Evolutionary conservation across 1,140 invertebrate genomes (phyloP), one percentile per base, ranked within the genome.

Genomic region (Ooceraea biroi): DNA sequence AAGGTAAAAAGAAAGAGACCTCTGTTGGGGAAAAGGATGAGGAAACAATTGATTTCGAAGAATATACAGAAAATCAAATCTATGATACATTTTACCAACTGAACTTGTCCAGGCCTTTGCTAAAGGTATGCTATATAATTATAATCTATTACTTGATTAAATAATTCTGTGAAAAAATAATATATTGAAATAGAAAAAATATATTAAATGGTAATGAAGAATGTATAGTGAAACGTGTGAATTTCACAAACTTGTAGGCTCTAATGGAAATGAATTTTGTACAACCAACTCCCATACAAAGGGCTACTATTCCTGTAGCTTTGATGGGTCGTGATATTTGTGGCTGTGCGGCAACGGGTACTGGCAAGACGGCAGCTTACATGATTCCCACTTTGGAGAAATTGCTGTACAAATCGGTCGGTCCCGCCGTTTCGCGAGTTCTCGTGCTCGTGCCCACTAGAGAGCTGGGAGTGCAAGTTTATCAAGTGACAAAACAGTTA

Each of bases 301-400:
- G 97, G 27, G 97, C 98, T 0, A 98, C 98, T 0, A 98, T 99
- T 89, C 99, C 99, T 0, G 95, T 99, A 11, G 99, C 98, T 25
- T 95, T 99, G 46, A 94, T 98, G 88, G 97, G 97, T 10, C 96
- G 97, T 90, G 98, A 99, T 95, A 97, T 99, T 89, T 98, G 98
- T 95, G 98, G 98, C 12, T 99, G 98, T 95, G 98, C 98, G 74
- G 98, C 99, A 2, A 99, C 99, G 0, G 99, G 99, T 52, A 99
- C 99, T 7, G 99, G 99, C 44, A 99, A 99, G 96, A 99, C 99
- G 2, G 98, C 98, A 0, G 99, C 99, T 0, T 99, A 99, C 92
- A 99, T 99, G 98, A 94, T 99, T 83, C 99, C 99, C 3, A 99
- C 99, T 41, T 92, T 99, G 27, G 99, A 99, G 94, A 95, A 99